A percentile compares a stretch with the other conserved stretches of the same genome.
Evolutionary conservation across 2,797 vertebrate genomes (phyloP).

Genomic region (Mus caroli): DNA sequence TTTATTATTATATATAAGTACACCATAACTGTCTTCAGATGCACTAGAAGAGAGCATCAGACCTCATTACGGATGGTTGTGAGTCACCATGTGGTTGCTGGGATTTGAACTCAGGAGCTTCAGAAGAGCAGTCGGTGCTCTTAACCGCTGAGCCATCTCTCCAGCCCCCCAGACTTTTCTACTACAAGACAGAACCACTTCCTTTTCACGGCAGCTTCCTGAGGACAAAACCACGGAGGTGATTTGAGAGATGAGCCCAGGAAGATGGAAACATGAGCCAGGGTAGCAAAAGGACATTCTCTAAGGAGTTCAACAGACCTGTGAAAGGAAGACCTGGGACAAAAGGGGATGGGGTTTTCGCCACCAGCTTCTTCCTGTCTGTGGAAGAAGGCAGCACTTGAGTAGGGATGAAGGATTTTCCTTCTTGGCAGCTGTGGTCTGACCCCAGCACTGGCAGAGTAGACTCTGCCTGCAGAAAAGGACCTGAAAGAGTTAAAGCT

Average conservation of each 20-base stretch:
- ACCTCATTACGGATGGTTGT: no score
- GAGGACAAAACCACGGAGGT: not conserved
- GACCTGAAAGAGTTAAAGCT: not conserved
- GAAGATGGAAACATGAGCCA: not conserved
- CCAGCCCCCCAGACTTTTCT: not conserved
- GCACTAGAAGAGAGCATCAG: no score
- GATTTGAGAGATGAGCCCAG: not conserved
- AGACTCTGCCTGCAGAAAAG: constrained; percentile 8
- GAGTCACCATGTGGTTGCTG: no score
- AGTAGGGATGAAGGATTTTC: not conserved
- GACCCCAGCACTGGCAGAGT: not conserved
- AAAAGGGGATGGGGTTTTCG: not conserved
- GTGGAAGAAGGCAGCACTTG: not conserved
- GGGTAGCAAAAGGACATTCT: no score
- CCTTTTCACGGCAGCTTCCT: not conserved
- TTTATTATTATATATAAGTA: no score
- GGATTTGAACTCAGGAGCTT: no score
- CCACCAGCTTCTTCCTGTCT: not conserved
- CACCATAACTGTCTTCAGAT: no score
- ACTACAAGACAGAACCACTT: not conserved
- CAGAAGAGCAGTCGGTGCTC: no score
- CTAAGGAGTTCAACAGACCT: no score
- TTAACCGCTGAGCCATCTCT: no score
- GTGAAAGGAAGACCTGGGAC: not conserved
- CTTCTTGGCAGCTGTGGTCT: not conserved